These are phyloP conservation scores for Tangara arthus DNA, from an alignment of 2,797 vertebrate species.

Conservation along the genomic window DNA sequence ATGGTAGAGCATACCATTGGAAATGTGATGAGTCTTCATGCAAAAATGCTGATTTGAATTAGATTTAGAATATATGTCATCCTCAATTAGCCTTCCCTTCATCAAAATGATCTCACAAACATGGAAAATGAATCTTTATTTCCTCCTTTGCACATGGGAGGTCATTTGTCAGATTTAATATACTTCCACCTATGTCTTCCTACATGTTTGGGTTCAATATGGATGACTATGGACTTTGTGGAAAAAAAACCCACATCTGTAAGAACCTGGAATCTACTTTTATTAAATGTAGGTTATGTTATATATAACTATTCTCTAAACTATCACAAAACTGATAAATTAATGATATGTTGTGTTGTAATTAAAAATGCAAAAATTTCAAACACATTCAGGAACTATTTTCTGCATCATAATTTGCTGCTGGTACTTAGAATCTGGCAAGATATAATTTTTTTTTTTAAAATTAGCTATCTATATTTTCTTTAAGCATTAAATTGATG, in stretches of 20 bases:
- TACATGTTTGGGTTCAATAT: constrained; percentile 76
- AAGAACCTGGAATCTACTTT: constrained; percentile 54
- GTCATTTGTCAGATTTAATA: constrained; percentile 84
- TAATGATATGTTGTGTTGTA: background rate
- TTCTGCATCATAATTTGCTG: background rate
- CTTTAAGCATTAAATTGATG: background rate
- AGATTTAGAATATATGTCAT: constrained; percentile 82
- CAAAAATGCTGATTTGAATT: constrained; percentile 84
- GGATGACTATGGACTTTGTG: constrained; percentile 62
- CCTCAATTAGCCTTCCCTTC: constrained; percentile 79
- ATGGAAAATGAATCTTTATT: constrained; percentile 83
- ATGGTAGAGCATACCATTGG: constrained; percentile 66
- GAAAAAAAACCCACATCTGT: constrained; percentile 22
- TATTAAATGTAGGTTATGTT: constrained; percentile 30
- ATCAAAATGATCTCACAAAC: constrained; percentile 83
- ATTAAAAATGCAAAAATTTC: background rate
- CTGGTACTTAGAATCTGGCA: background rate
- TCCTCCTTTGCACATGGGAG: constrained; percentile 82
- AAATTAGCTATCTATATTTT: background rate
- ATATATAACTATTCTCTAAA: background rate
- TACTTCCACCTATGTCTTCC: constrained; percentile 78
- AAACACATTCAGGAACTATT: background rate
- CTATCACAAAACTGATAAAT: background rate
- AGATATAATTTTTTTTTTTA: background rate
- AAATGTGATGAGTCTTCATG: constrained; percentile 83